phyloP scores from a whole-genome alignment of 2,888 invertebrate genomes.

The Meandrusa payeni region DNA sequence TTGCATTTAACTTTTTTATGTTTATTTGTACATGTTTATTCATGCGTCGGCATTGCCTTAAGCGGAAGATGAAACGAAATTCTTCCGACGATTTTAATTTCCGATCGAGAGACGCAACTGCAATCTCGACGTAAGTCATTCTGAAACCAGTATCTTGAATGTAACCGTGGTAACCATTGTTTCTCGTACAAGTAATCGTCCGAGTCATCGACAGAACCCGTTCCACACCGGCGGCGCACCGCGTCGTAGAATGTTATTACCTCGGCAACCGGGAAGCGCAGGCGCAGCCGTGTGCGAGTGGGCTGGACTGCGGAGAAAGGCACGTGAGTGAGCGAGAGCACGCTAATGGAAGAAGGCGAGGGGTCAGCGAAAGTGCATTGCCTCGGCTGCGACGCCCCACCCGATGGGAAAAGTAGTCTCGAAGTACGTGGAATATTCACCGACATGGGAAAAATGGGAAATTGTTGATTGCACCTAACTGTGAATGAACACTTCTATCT shows the following conservation, averaged over 20 bases:
- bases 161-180: slow-evolving; percentile 63
- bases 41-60: neutral
- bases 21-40: neutral
- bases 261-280: slow-evolving; percentile 64
- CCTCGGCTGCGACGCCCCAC: slow-evolving; percentile 70
- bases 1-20: too few relatives aligned
- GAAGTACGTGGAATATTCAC: slow-evolving; percentile 55
- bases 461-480: slow-evolving; percentile 27
- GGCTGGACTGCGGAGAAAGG: slow-evolving; percentile 57
- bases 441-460: slow-evolving; percentile 56
- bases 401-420: slow-evolving; percentile 73
- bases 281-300: slow-evolving; percentile 62
- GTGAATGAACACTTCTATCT: neutral
- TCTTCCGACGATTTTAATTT: slow-evolving; percentile 11
- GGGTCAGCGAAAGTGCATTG: slow-evolving; percentile 81
- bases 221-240: slow-evolving; percentile 75
- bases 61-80: slow-evolving; percentile 4
- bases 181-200: slow-evolving; percentile 71
- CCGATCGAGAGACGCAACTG: slow-evolving; percentile 26
- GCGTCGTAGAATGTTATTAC: slow-evolving; percentile 77
- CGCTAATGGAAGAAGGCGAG: slow-evolving; percentile 68
- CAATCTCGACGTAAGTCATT: slow-evolving; percentile 20
- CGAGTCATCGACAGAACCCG: slow-evolving; percentile 77
- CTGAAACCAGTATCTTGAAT: slow-evolving; percentile 45
- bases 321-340: slow-evolving; percentile 57